Percentiles rank a stretch among this genome's conserved stretches.
Conservation (phyloP, 2,888 invertebrate genomes). For the Bibio marci region DNA sequence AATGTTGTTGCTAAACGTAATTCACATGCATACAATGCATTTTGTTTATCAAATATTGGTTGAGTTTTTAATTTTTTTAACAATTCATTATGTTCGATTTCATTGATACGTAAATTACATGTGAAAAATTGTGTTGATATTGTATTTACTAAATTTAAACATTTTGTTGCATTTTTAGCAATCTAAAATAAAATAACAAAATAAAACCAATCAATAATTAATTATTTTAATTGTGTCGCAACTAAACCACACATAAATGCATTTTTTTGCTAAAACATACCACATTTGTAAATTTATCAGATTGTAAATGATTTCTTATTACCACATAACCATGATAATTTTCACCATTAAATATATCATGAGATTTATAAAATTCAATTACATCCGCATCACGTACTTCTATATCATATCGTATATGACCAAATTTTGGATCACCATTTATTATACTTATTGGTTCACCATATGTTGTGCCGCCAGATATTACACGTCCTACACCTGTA, state of each 20-base stretch:
- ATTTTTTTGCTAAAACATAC: slow-evolving; percentile 16
- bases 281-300: slow-evolving; percentile 27
- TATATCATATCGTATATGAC: slow-evolving; percentile 25
- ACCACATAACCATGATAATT: slow-evolving; percentile 23
- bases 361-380: slow-evolving; percentile 26
- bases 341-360: slow-evolving; percentile 27
- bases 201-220: not conserved
- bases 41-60: slow-evolving; percentile 20
- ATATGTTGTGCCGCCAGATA: slow-evolving; percentile 21
- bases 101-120: slow-evolving; percentile 17
- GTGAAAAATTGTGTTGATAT: slow-evolving; percentile 20
- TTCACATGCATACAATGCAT: slow-evolving; percentile 24
- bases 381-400: slow-evolving; percentile 29
- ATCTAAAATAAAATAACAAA: slow-evolving; percentile 14
- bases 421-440: slow-evolving; percentile 23
- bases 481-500: slow-evolving; percentile 23
- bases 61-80: slow-evolving; percentile 21
- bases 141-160: slow-evolving; percentile 19
- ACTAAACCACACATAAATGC: slow-evolving; percentile 4
- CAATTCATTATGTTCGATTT: slow-evolving; percentile 16
- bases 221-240: not conserved
- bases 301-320: slow-evolving; percentile 27
- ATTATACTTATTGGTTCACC: slow-evolving; percentile 26
- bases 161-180: slow-evolving; percentile 24
- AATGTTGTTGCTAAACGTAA: slow-evolving; percentile 17